These are phyloP conservation scores for Dasypogon diadema DNA, from an alignment of 2,888 invertebrate genomes.

Conservation along the genomic window DNA sequence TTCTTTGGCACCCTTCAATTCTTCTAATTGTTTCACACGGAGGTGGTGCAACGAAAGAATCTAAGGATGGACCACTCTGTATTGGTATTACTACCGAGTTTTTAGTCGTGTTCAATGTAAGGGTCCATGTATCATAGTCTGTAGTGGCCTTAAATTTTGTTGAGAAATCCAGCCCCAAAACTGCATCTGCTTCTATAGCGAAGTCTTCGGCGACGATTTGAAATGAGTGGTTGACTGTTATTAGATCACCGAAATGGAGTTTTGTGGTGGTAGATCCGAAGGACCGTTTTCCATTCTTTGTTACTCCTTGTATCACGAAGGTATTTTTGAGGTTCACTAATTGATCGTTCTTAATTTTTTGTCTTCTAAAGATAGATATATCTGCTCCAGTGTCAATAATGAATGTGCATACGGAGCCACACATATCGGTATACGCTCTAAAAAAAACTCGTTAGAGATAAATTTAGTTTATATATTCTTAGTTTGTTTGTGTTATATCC, in stretches of 20 bases:
- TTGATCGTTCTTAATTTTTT: constrained; percentile 1
- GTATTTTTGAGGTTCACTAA: neutral
- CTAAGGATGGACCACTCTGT: neutral
- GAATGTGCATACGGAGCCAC: neutral
- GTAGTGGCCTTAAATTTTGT: constrained; percentile 1
- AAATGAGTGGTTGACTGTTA: neutral
- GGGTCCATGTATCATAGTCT: constrained; percentile 26
- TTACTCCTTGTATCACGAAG: constrained; percentile 25
- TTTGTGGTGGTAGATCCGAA: neutral
- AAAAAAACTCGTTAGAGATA: neutral
- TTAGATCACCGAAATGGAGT: neutral
- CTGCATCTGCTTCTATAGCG: neutral
- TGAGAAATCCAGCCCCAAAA: constrained; percentile 9
- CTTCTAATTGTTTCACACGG: constrained; percentile 8
- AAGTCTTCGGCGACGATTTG: constrained; percentile 21
- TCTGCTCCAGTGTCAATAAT: constrained; percentile 21
- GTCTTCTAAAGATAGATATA: neutral
- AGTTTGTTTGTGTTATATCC: neutral
- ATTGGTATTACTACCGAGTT: neutral
- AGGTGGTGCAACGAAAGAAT: constrained; percentile 1
- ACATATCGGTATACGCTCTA: constrained; percentile 19
- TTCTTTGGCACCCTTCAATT: no score
- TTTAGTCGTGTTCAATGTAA: constrained; percentile 4
- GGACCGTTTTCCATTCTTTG: neutral
- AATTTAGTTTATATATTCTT: neutral